These are phyloP conservation scores for Microhierax caerulescens DNA, from an alignment of 2,797 vertebrate species.

Conservation along the genomic window DNA sequence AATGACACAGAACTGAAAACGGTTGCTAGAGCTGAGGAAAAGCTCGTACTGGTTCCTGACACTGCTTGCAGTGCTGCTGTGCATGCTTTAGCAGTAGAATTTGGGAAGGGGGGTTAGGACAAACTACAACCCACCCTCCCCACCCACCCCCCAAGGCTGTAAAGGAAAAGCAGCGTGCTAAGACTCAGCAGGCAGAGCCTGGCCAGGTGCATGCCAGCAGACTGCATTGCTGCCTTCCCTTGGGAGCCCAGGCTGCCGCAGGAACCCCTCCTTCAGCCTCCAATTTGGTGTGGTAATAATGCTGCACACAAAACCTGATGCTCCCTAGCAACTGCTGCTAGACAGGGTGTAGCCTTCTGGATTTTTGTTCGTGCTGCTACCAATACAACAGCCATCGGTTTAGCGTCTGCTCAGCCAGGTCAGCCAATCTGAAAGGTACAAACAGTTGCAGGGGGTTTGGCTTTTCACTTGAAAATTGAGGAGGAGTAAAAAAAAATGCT, in stretches of 20 bases:
- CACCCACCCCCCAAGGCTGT: background rate
- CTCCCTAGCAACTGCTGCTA: background rate
- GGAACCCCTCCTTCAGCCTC: background rate
- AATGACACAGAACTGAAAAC: background rate
- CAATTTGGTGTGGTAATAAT: background rate
- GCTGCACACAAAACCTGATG: background rate
- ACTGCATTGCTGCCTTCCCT: background rate
- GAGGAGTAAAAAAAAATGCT: background rate
- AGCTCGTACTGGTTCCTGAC: fast-evolving
- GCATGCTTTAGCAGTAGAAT: background rate
- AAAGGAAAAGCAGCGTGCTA: background rate
- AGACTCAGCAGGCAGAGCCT: background rate
- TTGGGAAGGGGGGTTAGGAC: background rate
- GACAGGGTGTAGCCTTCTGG: background rate
- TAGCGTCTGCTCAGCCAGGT: background rate
- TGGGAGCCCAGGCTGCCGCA: background rate
- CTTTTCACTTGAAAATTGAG: background rate
- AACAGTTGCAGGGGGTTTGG: background rate
- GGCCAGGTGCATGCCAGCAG: background rate
- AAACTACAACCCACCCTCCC: background rate
- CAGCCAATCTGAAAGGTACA: background rate
- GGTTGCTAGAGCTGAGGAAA: background rate
- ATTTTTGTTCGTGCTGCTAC: background rate
- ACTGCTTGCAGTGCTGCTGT: background rate
- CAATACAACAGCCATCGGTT: background rate